phyloP scores from a whole-genome alignment of 2,113 vertebrate genomes.

The Tyto alba region DNA sequence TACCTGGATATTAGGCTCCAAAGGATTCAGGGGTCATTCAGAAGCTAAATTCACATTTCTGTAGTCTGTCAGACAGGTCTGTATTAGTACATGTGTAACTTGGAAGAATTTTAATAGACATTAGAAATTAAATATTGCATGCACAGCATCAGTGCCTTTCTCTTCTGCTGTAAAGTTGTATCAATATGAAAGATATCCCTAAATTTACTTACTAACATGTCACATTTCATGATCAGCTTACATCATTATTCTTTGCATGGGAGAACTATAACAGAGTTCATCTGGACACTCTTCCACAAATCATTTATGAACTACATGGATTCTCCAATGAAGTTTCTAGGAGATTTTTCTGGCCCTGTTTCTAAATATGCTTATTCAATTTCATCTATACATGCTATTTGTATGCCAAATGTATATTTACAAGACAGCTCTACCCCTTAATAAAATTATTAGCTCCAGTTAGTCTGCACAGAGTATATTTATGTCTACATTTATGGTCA shows the following conservation, averaged over 20 bases:
- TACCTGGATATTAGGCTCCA: neutral
- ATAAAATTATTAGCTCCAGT: conserved; percentile 45
- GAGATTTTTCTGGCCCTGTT: conserved; percentile 9
- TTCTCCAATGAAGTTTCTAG: neutral
- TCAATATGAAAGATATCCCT: neutral
- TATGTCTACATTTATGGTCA: neutral
- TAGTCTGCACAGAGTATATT: neutral
- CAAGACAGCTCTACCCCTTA: conserved; percentile 3
- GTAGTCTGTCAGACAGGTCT: neutral
- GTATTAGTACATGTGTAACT: neutral
- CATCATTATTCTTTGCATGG: neutral
- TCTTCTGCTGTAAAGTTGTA: neutral
- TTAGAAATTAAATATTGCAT: neutral
- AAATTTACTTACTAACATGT: neutral
- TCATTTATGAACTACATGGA: neutral
- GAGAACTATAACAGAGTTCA: conserved; percentile 20
- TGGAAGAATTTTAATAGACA: neutral
- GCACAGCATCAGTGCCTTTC: neutral
- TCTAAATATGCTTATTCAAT: neutral
- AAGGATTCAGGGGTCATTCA: neutral
- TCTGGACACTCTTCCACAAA: neutral
- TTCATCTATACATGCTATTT: conserved; percentile 16
- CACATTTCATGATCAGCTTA: conserved; percentile 1
- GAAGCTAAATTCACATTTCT: neutral
- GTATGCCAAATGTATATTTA: conserved; percentile 32